Evolutionary conservation across 1,140 invertebrate genomes (phyloP), one percentile per base, ranked within the genome.

Genomic region (Drosophila nasuta): DNA sequence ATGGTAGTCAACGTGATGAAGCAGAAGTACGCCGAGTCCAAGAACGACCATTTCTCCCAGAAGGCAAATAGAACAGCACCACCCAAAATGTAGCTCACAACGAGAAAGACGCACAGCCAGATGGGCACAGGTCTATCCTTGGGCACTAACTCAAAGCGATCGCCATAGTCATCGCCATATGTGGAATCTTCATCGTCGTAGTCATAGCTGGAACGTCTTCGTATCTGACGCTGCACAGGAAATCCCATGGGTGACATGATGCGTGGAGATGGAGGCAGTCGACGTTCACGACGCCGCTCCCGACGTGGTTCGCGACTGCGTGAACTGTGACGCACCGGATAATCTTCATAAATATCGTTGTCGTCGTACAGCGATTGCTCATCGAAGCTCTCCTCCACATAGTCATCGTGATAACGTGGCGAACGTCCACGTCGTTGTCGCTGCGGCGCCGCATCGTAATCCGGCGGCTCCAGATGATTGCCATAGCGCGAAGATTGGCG

Each of bases 1-100:
- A 98, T 98, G 0, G 98, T 99, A 0, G 98, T 98, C 41, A 99
- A 93, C 0, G 98, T 99, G 68, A 99, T 98, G 93, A 99, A 99
- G 92, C 97, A 98, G 93, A 98, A 99, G 92, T 99, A 99, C 1
- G 97, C 97, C 0, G 97, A 97, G 90, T 99, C 97, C 59, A 98
- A 94, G 82, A 97, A 97, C 0, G 94, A 94, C 98, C 98, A 99
- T 41, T 95, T 93, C 93, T 99, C 98, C 97, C 97, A 96, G 58
- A 94, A 93, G 51, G 95, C 95, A 93, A 99, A 98, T 0, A 98
- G 94, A 66, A 95, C 96, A 1, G 97, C 97, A 1, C 97, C 97
- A 0, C 96, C 96, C 48, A 98, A 94, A 76, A 98, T 98, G 91
- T 98, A 98, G 41, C 96, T 96, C 10, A 98, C 95, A 3, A 98